phyloP scores from a whole-genome alignment of 1,140 invertebrate genomes.

The Magallana gigas region DNA sequence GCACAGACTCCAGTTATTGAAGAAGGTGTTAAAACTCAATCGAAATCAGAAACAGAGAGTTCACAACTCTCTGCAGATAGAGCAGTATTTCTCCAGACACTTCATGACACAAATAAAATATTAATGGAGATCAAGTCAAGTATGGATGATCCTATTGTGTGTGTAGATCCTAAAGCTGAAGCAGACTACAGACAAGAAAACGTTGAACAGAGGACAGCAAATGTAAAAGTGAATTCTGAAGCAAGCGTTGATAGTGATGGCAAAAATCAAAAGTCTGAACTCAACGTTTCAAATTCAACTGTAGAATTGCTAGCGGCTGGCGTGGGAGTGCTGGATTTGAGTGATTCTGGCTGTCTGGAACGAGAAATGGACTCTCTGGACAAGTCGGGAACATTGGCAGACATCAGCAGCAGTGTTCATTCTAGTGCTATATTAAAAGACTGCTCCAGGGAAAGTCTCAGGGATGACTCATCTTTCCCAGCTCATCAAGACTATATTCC shows the following conservation, averaged over 20 bases:
- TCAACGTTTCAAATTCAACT: conserved; percentile 40
- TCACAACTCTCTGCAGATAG: not conserved
- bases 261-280: not conserved
- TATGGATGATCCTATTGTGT: not conserved
- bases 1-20: not conserved
- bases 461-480: conserved; percentile 27
- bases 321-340: conserved; percentile 37
- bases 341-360: not conserved
- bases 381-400: conserved; percentile 37
- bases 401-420: conserved; percentile 56
- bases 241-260: not conserved
- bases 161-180: not conserved
- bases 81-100: conserved; percentile 11
- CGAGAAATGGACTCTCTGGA: conserved; percentile 42
- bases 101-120: conserved; percentile 22
- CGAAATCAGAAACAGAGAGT: not conserved
- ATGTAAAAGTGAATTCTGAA: not conserved
- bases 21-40: not conserved
- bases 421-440: conserved; percentile 53
- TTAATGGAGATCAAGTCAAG: conserved; percentile 30
- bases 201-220: not conserved
- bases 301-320: conserved; percentile 49
- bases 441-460: conserved; percentile 42
- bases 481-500: conserved; percentile 39
- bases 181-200: not conserved